Evolutionary conservation across 1,140 invertebrate genomes (phyloP), one percentile per base, ranked within the genome.

Genomic region (Linepithema humile): DNA sequence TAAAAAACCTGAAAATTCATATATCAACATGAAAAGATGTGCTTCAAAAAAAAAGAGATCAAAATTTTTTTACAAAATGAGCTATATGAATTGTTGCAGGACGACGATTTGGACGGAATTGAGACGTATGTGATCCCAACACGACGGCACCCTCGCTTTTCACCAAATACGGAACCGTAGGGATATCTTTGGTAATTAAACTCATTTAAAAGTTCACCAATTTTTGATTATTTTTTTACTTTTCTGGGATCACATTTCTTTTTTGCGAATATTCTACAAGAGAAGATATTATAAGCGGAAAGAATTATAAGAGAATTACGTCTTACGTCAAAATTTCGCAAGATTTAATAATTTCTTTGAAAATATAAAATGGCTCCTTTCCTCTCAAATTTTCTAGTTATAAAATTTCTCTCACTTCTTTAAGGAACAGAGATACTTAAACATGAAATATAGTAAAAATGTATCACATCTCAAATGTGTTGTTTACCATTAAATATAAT

Each of bases 21-120:
- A 17, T 48, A 32, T 50, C 32, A n/a, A 9, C 23, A 40, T n/a
- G n/a, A n/a, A 78, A 3, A n/a, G 26, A 74, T n/a, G 23, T 15
- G 15, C 17, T 12, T 50, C 48, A 38, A 3, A 12, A 78, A 48
- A 10, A 20, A 55, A n/a, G n/a, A n/a, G 10, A 78, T 65, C 15
- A 70, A 48, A 64, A 83, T 83, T 15, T 73, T n/a, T 65, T 84
- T 86, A 65, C 70, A 84, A 84, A 72, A 78, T 73, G 29, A 87
- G 64, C 65, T 72, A 45, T 87, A 67, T 87, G 80, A 70, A 88
- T 88, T 88, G 86, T 88, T 88, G 72, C 86, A 87, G 86, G 86
- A 86, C 72, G 35, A 67, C 55, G 57, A 78, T 87, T 86, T 77
- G 80, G 85, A 86, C 69, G 29, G 43, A 77, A 48, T 64, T 77